Evolutionary conservation across 2,113 vertebrate genomes (phyloP).

Genomic region (Alethe castanea): DNA sequence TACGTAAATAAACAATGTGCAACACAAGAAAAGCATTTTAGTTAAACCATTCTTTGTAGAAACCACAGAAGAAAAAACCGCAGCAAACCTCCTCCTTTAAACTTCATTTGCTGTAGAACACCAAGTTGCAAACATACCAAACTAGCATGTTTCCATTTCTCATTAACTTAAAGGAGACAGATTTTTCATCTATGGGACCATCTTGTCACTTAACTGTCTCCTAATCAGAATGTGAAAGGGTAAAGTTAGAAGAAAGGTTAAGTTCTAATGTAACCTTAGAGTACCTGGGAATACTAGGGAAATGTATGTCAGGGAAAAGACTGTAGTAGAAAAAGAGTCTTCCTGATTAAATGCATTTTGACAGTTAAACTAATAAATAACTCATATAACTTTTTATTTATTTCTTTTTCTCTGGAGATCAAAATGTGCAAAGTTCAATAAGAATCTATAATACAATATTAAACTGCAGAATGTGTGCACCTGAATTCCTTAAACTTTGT

Average conservation of each 20-base stretch:
- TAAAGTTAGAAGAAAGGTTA: not conserved
- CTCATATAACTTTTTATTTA: not conserved
- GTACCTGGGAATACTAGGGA: not conserved
- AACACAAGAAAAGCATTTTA: not conserved
- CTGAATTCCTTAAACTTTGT: not conserved
- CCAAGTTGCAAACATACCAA: not conserved
- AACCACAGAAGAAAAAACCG: not conserved
- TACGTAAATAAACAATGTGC: not conserved
- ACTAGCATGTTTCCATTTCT: not conserved
- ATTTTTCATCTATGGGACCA: not conserved
- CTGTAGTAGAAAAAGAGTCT: not conserved
- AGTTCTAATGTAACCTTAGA: not conserved
- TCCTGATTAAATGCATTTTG: accelerated
- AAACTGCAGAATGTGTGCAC: not conserved
- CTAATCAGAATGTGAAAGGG: not conserved
- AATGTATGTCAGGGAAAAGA: not conserved
- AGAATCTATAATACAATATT: not conserved
- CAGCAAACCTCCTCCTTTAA: not conserved
- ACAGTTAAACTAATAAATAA: not conserved
- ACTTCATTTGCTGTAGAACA: not conserved
- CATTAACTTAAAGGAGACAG: not conserved
- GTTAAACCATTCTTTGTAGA: not conserved
- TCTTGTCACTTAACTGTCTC: not conserved
- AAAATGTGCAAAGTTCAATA: not conserved
- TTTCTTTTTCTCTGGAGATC: not conserved